Evolutionary conservation across 2,113 vertebrate genomes (phyloP).

Genomic region (Cebidichthys violaceus): DNA sequence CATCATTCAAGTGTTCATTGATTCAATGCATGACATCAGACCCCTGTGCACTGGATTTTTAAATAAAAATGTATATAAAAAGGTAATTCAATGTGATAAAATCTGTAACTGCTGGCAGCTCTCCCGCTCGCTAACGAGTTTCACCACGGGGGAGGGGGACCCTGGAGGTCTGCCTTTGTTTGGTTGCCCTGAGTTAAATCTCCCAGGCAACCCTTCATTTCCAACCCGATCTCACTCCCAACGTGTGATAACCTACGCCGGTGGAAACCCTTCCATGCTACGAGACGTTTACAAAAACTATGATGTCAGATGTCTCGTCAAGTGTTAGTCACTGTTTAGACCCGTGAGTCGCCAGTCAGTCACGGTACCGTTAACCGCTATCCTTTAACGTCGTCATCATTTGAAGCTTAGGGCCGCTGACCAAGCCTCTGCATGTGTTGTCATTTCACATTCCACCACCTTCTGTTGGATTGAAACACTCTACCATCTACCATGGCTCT

Average conservation of each 20-base stretch:
- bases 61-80: not conserved
- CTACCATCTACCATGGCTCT: not conserved
- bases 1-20: slow-evolving; percentile 1
- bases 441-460: not conserved
- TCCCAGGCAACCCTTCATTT: not conserved
- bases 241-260: too few species aligned
- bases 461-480: not conserved
- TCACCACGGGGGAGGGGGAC: not conserved
- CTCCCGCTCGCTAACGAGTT: slow-evolving; percentile 3
- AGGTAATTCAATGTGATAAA: not conserved
- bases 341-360: too few species aligned
- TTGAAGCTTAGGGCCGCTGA: too few species aligned
- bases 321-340: not conserved
- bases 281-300: not conserved
- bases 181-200: not conserved
- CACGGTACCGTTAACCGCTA: not conserved
- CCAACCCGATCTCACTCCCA: not conserved
- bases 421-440: too few species aligned
- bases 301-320: not conserved
- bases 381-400: not conserved
- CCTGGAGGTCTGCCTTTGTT: not conserved
- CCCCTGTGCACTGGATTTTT: not conserved
- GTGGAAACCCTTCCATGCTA: not conserved
- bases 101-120: not conserved
- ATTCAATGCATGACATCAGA: not conserved